Evolutionary conservation across 2,113 vertebrate genomes (phyloP).

Genomic region (Pantherophis guttatus): DNA sequence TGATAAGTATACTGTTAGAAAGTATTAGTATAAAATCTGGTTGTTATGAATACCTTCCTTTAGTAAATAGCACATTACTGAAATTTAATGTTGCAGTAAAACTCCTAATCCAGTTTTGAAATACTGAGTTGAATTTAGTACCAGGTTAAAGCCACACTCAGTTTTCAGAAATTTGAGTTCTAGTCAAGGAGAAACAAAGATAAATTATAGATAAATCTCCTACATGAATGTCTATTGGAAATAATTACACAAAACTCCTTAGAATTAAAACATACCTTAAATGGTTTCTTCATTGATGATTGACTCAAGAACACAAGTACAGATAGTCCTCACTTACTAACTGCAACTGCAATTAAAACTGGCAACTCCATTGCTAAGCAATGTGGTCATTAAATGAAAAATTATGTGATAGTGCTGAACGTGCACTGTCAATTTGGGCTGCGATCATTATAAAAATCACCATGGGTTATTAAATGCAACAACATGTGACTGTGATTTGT

Average conservation of each 20-base stretch:
- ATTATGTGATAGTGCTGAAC: background rate
- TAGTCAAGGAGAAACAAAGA: constrained; percentile 23
- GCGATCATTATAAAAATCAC: background rate
- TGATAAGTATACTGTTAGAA: background rate
- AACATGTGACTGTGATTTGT: background rate
- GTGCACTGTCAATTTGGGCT: background rate
- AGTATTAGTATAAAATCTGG: background rate
- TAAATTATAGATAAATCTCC: constrained; percentile 51
- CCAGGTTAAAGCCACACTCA: constrained; percentile 35
- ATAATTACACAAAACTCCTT: constrained; percentile 72
- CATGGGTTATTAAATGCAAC: background rate
- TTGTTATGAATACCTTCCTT: background rate
- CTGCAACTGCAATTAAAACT: background rate
- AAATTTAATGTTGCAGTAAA: constrained; percentile 18
- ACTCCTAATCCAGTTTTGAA: constrained; percentile 37
- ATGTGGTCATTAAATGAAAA: background rate
- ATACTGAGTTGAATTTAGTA: constrained; percentile 51
- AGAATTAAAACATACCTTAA: constrained; percentile 77
- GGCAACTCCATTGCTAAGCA: background rate
- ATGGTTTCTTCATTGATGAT: constrained; percentile 73
- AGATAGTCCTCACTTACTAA: background rate
- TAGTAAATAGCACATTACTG: background rate
- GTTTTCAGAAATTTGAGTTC: constrained; percentile 43
- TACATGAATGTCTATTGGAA: constrained; percentile 63
- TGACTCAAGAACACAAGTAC: constrained; percentile 65